These are phyloP conservation scores for Malachius bipustulatus DNA, from an alignment of 2,888 invertebrate genomes.

Conservation along the genomic window DNA sequence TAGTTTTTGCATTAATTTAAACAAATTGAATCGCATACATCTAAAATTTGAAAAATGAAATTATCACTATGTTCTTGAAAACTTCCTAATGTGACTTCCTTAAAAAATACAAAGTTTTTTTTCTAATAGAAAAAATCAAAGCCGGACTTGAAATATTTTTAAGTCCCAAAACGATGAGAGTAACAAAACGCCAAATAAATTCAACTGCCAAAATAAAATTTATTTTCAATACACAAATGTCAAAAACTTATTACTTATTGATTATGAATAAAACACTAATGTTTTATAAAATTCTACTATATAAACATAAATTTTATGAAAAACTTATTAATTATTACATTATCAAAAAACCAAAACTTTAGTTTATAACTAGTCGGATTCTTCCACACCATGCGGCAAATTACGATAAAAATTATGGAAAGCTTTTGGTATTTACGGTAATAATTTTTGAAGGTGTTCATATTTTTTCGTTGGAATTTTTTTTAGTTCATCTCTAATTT, in stretches of 20 bases:
- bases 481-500: neutral
- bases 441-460: neutral
- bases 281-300: too few species aligned
- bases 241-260: too few species aligned
- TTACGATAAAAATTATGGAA: constrained; percentile 1
- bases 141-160: neutral
- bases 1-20: too few species aligned
- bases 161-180: neutral
- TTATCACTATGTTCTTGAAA: too few species aligned
- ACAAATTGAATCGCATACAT: too few species aligned
- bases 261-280: too few species aligned
- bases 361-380: neutral
- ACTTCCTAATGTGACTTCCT: too few species aligned
- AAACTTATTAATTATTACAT: neutral
- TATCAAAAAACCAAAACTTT: neutral
- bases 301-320: too few species aligned
- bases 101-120: neutral
- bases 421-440: neutral
- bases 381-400: constrained; percentile 1
- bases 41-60: too few species aligned
- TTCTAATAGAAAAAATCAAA: neutral
- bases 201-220: constrained; percentile 1
- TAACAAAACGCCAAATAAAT: neutral
- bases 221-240: neutral
- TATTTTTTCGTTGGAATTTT: neutral